A percentile compares a stretch with the other conserved stretches of the same genome.
These are phyloP conservation scores for Sebastes reedi DNA, from an alignment of 2,797 vertebrate genomes.

Conservation along the genomic window DNA sequence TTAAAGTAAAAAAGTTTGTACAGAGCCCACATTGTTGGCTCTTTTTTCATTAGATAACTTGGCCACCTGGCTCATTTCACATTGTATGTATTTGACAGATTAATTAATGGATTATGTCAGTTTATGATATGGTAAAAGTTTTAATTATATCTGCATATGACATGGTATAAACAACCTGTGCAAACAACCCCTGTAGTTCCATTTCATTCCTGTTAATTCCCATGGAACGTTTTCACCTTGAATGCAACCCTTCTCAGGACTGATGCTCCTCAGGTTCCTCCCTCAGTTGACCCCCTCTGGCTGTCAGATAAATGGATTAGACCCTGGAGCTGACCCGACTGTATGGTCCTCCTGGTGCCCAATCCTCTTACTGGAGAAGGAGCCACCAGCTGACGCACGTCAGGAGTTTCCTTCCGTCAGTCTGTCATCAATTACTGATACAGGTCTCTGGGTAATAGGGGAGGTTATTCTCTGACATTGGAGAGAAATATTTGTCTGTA, in stretches of 20 bases:
- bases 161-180: background rate
- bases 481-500: background rate
- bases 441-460: background rate
- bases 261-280: background rate
- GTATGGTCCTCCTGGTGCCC: slow-evolving; percentile 7
- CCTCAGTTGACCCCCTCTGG: background rate
- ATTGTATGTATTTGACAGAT: background rate
- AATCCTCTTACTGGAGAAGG: slow-evolving; percentile 58
- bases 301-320: slow-evolving; percentile 58
- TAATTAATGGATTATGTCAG: background rate
- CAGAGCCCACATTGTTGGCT: background rate
- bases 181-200: background rate
- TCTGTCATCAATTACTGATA: background rate
- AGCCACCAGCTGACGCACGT: slow-evolving; percentile 27
- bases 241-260: background rate
- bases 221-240: background rate
- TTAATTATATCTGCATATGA: background rate
- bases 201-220: background rate
- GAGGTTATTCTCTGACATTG: background rate
- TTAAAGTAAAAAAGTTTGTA: too few relatives aligned
- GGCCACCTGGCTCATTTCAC: background rate
- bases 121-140: background rate
- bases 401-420: slow-evolving; percentile 7
- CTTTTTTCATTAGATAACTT: background rate
- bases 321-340: background rate